Evolutionary conservation across 2,797 vertebrate genomes (phyloP).

Genomic region (Tiaroga cobitis): DNA sequence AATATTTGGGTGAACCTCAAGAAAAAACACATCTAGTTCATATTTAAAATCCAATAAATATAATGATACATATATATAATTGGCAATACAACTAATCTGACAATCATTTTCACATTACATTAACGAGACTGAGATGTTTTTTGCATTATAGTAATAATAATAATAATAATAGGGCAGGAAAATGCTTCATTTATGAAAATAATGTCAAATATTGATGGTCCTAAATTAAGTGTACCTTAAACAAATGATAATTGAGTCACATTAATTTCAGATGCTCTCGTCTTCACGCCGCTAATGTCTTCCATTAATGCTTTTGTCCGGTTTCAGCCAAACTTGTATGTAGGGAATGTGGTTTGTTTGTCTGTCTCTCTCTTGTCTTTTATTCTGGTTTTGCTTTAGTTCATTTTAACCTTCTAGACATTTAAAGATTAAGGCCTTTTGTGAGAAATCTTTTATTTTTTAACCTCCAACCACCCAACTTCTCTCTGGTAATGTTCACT

Average conservation of each 20-base stretch:
- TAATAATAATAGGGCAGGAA: not conserved
- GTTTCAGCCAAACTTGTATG: not conserved
- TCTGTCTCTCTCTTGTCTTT: not conserved
- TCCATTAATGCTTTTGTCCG: constrained; percentile 6
- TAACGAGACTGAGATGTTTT: not conserved
- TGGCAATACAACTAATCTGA: not conserved
- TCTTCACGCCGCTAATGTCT: constrained; percentile 10
- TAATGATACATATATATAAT: too few relatives aligned
- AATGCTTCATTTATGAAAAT: not conserved
- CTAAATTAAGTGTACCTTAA: not conserved
- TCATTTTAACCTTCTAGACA: not conserved
- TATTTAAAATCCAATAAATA: not conserved
- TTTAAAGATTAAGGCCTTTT: not conserved
- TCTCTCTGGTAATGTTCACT: not conserved
- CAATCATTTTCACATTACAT: not conserved
- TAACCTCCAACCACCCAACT: not conserved
- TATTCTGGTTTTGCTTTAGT: not conserved
- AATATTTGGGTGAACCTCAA: not conserved
- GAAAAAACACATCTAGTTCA: not conserved
- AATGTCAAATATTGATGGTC: not conserved
- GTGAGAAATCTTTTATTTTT: not conserved
- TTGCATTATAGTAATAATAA: not conserved
- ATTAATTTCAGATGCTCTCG: not conserved
- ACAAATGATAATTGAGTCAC: not conserved
- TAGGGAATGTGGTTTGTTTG: not conserved